phyloP scores from a whole-genome alignment of 2,888 invertebrate species.

The Craniophora ligustri region DNA sequence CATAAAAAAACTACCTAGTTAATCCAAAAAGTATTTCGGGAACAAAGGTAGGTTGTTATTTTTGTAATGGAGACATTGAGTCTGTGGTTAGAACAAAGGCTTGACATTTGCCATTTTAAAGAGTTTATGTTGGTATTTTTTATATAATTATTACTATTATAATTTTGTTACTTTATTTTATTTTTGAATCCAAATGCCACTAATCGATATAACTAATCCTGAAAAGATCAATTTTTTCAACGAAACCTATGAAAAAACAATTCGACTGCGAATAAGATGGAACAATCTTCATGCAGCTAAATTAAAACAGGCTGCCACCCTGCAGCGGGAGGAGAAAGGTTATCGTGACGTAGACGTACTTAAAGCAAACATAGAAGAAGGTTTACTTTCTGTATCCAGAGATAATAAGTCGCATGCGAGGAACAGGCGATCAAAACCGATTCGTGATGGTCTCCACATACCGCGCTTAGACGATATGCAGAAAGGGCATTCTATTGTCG shows the following conservation, averaged over 20 bases:
- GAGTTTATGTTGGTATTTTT: neutral
- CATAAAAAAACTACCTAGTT: too few species aligned
- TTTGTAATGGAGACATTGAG: too few species aligned
- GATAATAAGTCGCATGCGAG: slow-evolving; percentile 51
- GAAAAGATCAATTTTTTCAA: slow-evolving; percentile 65
- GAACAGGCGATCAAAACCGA: slow-evolving; percentile 55
- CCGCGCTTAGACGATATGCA: slow-evolving; percentile 52
- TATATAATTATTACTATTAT: neutral
- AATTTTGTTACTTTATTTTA: slow-evolving; percentile 8
- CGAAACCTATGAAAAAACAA: slow-evolving; percentile 67
- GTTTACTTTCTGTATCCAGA: slow-evolving; percentile 55
- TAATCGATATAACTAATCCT: slow-evolving; percentile 65
- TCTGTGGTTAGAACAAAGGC: too few species aligned
- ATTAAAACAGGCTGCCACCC: slow-evolving; percentile 58
- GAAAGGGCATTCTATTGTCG: slow-evolving; percentile 63
- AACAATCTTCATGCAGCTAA: slow-evolving; percentile 55
- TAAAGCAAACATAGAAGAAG: slow-evolving; percentile 49
- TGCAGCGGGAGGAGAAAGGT: slow-evolving; percentile 61
- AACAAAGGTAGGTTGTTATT: too few species aligned
- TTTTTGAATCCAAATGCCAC: slow-evolving; percentile 57
- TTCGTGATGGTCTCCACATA: slow-evolving; percentile 55
- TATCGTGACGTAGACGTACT: slow-evolving; percentile 58
- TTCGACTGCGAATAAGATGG: slow-evolving; percentile 68
- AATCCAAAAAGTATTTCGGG: too few species aligned
- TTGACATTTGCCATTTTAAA: neutral